Percentiles rank a stretch among this genome's conserved stretches.
Conservation (phyloP, 2,888 invertebrate species). For the Macaria liturata region DNA sequence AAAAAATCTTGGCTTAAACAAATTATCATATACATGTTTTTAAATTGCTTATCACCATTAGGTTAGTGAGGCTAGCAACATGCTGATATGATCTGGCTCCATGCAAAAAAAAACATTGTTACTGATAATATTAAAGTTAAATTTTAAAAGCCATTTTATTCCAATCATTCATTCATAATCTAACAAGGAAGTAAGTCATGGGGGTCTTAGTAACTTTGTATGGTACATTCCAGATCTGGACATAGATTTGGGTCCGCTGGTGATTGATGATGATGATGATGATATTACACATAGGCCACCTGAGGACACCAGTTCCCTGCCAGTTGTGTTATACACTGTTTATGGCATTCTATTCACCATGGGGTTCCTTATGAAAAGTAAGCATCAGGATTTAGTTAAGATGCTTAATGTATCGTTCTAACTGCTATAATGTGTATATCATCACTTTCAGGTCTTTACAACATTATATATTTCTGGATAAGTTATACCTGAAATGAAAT, state of each 20-base stretch:
- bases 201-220: conserved; percentile 30
- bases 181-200: conserved; percentile 1
- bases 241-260: conserved; percentile 71
- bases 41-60: too few relatives aligned
- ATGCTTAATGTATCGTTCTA: conserved; percentile 38
- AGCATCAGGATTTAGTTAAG: conserved; percentile 57
- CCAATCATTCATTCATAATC: too few relatives aligned
- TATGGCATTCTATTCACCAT: conserved; percentile 79
- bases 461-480: too few relatives aligned
- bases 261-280: conserved; percentile 71
- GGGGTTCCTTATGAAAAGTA: conserved; percentile 77
- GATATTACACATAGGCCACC: conserved; percentile 53
- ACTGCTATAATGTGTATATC: not conserved
- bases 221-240: conserved; percentile 73
- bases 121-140: too few relatives aligned
- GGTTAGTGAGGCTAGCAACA: too few relatives aligned
- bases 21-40: too few relatives aligned
- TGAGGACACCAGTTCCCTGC: conserved; percentile 65
- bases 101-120: too few relatives aligned
- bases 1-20: too few relatives aligned
- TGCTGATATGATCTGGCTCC: too few relatives aligned
- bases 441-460: too few relatives aligned
- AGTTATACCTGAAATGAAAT: too few relatives aligned
- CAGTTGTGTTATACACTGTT: conserved; percentile 75
- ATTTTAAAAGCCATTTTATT: too few relatives aligned